Percentiles rank a stretch among this genome's conserved stretches.
phyloP scores from a whole-genome alignment of 2,113 vertebrate genomes.

The Rhabdornis inornatus region DNA sequence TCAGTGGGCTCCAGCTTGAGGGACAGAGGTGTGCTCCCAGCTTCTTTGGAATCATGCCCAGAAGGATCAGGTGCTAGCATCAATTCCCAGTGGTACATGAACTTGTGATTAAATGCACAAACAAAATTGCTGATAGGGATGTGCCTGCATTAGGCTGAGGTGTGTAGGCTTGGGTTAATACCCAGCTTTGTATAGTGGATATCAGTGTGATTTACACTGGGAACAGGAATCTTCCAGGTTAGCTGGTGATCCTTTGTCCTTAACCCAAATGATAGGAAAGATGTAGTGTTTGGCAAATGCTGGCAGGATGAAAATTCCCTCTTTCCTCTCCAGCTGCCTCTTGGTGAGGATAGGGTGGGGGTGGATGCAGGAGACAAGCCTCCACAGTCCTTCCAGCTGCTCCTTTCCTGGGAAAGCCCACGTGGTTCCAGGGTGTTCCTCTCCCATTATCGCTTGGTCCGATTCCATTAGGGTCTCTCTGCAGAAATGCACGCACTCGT shows the following conservation, averaged over 20 bases:
- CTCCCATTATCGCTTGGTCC: background rate
- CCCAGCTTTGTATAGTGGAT: background rate
- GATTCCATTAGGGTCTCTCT: background rate
- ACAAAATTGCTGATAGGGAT: background rate
- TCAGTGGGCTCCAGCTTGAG: background rate
- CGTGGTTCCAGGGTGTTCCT: background rate
- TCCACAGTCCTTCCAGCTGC: background rate
- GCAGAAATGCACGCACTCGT: background rate
- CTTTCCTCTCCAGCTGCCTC: background rate
- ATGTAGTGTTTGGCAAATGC: background rate
- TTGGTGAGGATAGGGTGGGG: background rate
- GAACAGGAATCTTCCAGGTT: background rate
- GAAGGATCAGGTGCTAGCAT: background rate
- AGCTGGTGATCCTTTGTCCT: background rate
- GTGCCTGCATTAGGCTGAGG: background rate
- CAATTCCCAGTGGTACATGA: fast-evolving
- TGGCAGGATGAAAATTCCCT: background rate
- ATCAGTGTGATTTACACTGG: background rate
- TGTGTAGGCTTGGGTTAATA: background rate
- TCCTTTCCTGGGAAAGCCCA: background rate
- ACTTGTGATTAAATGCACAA: background rate
- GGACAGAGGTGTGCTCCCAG: background rate
- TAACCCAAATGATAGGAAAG: background rate
- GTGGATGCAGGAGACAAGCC: background rate
- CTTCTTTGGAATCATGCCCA: background rate